Conservation (phyloP, 2,113 vertebrate genomes). For the Lepus timidus region DNA sequence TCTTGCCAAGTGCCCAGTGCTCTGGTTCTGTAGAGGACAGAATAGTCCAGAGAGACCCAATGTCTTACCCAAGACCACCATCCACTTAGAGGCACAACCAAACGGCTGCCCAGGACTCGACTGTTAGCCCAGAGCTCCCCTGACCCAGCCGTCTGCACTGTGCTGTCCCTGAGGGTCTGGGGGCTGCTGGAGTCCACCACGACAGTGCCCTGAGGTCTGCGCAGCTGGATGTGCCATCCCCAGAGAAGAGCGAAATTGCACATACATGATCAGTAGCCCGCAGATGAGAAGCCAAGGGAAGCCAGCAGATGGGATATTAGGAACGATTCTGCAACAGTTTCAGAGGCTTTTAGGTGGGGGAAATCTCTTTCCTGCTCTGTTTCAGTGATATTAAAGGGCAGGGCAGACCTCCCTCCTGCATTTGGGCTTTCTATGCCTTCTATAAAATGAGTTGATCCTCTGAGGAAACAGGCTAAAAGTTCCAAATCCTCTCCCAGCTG, state of each 20-base stretch:
- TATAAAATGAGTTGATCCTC: slow-evolving; percentile 28
- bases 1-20: neutral
- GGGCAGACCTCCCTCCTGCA: neutral
- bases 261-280: neutral
- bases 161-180: neutral
- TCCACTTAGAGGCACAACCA: neutral
- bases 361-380: slow-evolving; percentile 34
- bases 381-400: slow-evolving; percentile 56
- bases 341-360: slow-evolving; percentile 2
- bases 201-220: neutral
- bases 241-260: neutral
- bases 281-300: neutral
- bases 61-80: neutral
- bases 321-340: slow-evolving; percentile 55
- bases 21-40: slow-evolving; percentile 28
- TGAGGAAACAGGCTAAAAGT: neutral
- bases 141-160: too few species aligned
- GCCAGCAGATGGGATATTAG: slow-evolving; percentile 13
- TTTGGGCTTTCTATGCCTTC: neutral
- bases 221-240: neutral
- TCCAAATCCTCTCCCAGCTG: slow-evolving; percentile 2
- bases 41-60: neutral
- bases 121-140: neutral
- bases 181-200: too few species aligned
- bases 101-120: neutral